Percentiles rank a stretch among this genome's conserved stretches.
phyloP scores from a whole-genome alignment of 2,797 vertebrate species.

The Crocodylus rhombifer region DNA sequence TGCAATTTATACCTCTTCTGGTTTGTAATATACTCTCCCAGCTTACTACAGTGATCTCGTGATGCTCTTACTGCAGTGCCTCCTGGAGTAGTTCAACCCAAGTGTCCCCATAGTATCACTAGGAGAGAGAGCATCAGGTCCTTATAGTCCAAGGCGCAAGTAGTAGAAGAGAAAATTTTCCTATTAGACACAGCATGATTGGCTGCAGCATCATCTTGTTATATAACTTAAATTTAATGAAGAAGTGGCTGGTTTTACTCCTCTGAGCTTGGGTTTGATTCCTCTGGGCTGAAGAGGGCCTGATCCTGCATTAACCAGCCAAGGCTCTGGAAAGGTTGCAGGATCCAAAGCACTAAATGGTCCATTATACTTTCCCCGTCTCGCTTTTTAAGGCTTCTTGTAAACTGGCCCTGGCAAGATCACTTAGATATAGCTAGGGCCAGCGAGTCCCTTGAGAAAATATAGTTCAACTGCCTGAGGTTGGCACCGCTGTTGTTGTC shows the following conservation, averaged over 20 bases:
- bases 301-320: not conserved
- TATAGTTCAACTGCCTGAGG: not conserved
- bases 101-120: constrained; percentile 37
- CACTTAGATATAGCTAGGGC: not conserved
- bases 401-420: not conserved
- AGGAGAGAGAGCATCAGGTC: constrained; percentile 28
- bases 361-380: not conserved
- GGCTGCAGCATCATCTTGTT: not conserved
- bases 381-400: not conserved
- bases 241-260: constrained; percentile 6
- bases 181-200: not conserved
- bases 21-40: constrained; percentile 37
- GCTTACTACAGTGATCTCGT: constrained; percentile 28
- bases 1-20: not conserved
- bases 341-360: not conserved
- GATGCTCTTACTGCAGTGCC: not conserved
- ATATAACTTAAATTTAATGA: not conserved
- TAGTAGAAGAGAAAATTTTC: not conserved
- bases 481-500: not conserved
- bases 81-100: constrained; percentile 49
- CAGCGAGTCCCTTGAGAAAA: not conserved
- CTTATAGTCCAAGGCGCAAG: constrained; percentile 37
- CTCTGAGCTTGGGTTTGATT: not conserved
- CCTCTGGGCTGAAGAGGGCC: not conserved
- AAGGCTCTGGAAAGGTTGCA: not conserved